Conservation (phyloP, 2,113 vertebrate species). For the Solea solea region DNA sequence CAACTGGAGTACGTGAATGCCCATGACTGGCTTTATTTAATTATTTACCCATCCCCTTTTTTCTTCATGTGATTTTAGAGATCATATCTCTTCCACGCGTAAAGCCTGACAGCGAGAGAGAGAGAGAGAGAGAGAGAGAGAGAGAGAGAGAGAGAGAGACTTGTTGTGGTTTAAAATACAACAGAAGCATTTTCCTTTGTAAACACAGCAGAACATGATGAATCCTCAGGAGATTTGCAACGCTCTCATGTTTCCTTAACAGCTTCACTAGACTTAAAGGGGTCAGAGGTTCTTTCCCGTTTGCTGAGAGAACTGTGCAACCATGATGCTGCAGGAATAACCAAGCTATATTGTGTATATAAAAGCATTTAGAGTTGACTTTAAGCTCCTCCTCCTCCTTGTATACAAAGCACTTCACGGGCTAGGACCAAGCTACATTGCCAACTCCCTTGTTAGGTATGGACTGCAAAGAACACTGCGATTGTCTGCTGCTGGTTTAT, state of each 20-base stretch:
- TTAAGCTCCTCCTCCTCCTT: too few species aligned
- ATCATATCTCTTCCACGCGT: not conserved
- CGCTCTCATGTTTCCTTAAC: constrained; percentile 55
- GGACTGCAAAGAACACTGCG: too few species aligned
- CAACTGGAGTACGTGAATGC: constrained; percentile 25
- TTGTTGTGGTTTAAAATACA: constrained; percentile 7
- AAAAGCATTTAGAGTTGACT: too few species aligned
- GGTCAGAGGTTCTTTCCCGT: constrained; percentile 33
- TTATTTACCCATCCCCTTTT: constrained; percentile 25
- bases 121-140: not conserved
- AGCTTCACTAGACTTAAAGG: constrained; percentile 43
- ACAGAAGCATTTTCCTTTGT: constrained; percentile 21
- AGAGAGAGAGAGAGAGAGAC: not conserved
- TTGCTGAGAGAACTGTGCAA: not conserved
- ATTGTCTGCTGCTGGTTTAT: too few species aligned
- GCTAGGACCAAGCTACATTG: too few species aligned
- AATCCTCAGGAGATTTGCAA: constrained; percentile 41
- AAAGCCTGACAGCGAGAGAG: not conserved
- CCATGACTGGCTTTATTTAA: constrained; percentile 33
- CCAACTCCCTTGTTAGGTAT: too few species aligned
- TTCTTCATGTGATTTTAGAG: not conserved
- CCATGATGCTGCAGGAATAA: not conserved
- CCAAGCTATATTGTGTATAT: too few species aligned
- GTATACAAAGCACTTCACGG: too few species aligned
- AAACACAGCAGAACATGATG: constrained; percentile 28